A percentile compares a stretch with the other conserved stretches of the same genome.
Evolutionary conservation across 2,888 invertebrate species (phyloP).

Genomic region (Morinoia aosen): DNA sequence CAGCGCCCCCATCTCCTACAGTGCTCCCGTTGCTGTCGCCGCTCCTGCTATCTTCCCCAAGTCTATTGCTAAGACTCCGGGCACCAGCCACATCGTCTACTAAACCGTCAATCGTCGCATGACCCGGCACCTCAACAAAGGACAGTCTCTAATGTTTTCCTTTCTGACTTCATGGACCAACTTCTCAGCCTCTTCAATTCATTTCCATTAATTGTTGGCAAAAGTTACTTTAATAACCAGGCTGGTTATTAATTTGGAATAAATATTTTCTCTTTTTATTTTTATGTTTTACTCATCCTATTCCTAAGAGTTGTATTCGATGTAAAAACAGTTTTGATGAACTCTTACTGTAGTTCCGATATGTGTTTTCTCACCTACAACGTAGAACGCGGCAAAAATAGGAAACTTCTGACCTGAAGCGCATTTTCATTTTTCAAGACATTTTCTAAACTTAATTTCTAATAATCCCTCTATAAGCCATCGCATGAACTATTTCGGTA

Average conservation of each 20-base stretch:
- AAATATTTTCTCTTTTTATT: constrained; percentile 20
- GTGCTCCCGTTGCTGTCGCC: background rate
- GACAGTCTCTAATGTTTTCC: background rate
- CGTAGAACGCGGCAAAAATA: too few species aligned
- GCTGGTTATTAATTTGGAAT: background rate
- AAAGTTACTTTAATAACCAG: too few species aligned
- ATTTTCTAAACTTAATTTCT: too few species aligned
- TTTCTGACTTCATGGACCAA: background rate
- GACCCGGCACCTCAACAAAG: background rate
- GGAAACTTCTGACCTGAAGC: too few species aligned
- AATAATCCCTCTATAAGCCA: too few species aligned
- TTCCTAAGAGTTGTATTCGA: background rate
- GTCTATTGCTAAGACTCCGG: background rate
- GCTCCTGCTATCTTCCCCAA: constrained; percentile 6
- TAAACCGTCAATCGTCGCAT: background rate
- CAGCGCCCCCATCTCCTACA: background rate
- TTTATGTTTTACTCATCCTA: background rate
- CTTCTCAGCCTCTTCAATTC: background rate
- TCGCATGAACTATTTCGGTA: too few species aligned
- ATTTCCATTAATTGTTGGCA: background rate
- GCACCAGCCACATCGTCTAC: constrained; percentile 7
- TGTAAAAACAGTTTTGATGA: too few species aligned
- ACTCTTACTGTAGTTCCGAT: too few species aligned
- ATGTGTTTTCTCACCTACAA: too few species aligned
- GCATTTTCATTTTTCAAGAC: too few species aligned